A percentile compares a stretch with the other conserved stretches of the same genome.
Evolutionary conservation across 2,113 vertebrate species (phyloP).

Genomic region (Pelmatolapia mariae): DNA sequence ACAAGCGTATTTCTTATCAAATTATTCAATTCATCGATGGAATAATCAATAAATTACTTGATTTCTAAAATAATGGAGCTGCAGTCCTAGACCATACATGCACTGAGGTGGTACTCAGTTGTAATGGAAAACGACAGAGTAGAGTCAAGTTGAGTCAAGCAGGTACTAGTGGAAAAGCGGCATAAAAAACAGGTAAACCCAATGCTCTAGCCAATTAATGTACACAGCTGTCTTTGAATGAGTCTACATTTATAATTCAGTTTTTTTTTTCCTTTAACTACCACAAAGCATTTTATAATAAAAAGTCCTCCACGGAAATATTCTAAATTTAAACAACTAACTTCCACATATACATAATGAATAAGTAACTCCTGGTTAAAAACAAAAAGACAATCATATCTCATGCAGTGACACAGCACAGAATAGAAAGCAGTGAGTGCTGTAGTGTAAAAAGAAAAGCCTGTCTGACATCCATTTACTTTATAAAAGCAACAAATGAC

Average conservation of each 20-base stretch:
- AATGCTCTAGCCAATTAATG: background rate
- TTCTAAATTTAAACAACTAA: background rate
- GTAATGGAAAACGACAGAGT: background rate
- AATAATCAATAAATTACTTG: background rate
- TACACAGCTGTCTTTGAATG: background rate
- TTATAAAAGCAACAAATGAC: conserved; percentile 46
- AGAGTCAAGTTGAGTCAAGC: background rate
- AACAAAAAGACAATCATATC: background rate
- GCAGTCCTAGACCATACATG: background rate
- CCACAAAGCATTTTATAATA: background rate
- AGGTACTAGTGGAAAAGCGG: background rate
- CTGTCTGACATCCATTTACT: conserved; percentile 26
- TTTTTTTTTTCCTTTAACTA: background rate
- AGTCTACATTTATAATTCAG: background rate
- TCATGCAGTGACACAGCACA: background rate
- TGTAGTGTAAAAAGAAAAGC: background rate
- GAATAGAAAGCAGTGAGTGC: background rate
- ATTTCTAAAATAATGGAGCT: background rate
- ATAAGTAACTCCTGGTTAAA: background rate
- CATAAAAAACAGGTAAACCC: background rate
- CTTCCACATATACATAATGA: background rate
- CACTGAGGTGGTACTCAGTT: background rate
- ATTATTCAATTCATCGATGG: background rate
- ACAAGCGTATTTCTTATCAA: background rate
- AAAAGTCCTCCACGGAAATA: background rate